Evolutionary conservation across 2,797 vertebrate genomes (phyloP).

Genomic region (Neomorphus geoffroyi): DNA sequence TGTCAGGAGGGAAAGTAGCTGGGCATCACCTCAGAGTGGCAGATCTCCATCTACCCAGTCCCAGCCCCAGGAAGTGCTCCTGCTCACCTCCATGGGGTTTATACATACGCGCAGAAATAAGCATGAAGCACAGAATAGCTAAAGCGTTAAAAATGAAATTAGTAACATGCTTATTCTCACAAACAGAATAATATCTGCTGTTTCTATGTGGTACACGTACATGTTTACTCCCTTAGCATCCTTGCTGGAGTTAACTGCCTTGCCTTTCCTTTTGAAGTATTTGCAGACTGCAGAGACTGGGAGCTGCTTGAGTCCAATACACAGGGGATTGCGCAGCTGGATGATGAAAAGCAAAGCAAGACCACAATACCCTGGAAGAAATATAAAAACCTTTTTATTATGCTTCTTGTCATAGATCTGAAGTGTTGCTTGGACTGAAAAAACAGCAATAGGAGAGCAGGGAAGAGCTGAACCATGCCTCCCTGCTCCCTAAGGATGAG

Average conservation of each 20-base stretch:
- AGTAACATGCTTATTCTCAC: neutral
- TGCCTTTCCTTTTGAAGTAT: too few species aligned
- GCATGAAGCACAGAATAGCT: accelerated
- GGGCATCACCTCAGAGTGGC: neutral
- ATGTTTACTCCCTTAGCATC: neutral
- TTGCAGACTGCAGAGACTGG: neutral
- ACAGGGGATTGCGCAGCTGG: neutral
- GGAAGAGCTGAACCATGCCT: neutral
- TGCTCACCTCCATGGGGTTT: accelerated
- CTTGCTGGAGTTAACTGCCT: neutral
- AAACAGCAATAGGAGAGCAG: neutral
- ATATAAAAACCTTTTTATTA: neutral
- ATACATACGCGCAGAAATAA: accelerated
- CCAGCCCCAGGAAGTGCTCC: neutral
- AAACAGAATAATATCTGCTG: neutral
- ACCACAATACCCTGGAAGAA: neutral
- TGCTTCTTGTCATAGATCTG: neutral
- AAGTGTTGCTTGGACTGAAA: neutral
- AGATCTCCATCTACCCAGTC: accelerated
- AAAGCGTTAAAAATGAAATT: too few species aligned
- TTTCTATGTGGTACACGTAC: neutral
- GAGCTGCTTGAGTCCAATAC: neutral
- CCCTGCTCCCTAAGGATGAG: too few species aligned
- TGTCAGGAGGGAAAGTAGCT: neutral
- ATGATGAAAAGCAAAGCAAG: neutral